These are phyloP conservation scores for Sciurus carolinensis DNA, from an alignment of 2,797 vertebrate species.

Conservation along the genomic window DNA sequence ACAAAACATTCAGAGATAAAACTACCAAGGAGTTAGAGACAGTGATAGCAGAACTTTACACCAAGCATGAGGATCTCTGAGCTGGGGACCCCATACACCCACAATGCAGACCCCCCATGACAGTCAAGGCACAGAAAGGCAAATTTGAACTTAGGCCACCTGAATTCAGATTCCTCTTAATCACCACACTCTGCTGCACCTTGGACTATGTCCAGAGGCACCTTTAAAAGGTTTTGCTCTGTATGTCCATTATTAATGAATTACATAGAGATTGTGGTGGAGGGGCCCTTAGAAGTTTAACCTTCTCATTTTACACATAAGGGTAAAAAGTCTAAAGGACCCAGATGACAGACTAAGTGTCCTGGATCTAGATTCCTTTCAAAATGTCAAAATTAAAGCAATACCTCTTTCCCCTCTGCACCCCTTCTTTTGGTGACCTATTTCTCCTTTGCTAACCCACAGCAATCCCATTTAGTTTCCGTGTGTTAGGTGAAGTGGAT, in stretches of 20 bases:
- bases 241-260: not conserved
- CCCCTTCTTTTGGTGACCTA: not conserved
- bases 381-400: not conserved
- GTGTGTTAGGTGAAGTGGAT: not conserved
- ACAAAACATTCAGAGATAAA: slow-evolving; percentile 8
- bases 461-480: not conserved
- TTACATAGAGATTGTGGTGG: not conserved
- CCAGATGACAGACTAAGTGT: not conserved
- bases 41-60: not conserved
- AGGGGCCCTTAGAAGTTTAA: not conserved
- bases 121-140: not conserved
- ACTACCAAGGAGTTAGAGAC: slow-evolving; percentile 12
- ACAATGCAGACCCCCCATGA: not conserved
- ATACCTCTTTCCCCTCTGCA: not conserved
- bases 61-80: not conserved
- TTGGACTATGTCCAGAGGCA: not conserved
- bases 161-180: not conserved
- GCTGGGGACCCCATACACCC: not conserved
- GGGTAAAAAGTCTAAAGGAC: not conserved
- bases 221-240: not conserved
- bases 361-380: not conserved
- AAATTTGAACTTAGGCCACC: not conserved
- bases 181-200: not conserved
- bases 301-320: not conserved
- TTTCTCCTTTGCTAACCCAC: not conserved